These are phyloP conservation scores for Gracilinanus agilis DNA, from an alignment of 2,113 vertebrate species.

Conservation along the genomic window DNA sequence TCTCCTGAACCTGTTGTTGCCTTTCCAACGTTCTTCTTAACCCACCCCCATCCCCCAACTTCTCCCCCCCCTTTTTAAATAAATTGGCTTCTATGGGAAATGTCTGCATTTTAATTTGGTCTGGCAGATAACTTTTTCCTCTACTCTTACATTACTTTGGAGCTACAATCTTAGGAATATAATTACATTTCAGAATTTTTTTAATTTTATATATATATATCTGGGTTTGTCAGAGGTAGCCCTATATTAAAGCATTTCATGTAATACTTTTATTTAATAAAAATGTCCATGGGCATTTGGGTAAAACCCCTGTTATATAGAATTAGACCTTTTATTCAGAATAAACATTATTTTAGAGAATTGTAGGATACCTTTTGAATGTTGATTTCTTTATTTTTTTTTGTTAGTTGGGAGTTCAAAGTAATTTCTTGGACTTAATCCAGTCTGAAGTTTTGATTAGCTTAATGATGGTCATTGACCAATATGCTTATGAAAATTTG, in stretches of 20 bases:
- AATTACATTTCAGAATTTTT: no score
- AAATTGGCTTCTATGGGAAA: slow-evolving; percentile 65
- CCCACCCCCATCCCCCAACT: neutral
- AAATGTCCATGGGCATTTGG: slow-evolving; percentile 65
- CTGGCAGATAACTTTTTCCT: slow-evolving; percentile 12
- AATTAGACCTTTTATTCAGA: slow-evolving; percentile 55
- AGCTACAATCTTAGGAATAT: no score
- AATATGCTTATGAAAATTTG: slow-evolving; percentile 5
- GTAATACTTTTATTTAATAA: slow-evolving; percentile 64
- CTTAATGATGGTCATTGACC: slow-evolving; percentile 22
- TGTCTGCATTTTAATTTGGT: slow-evolving; percentile 66
- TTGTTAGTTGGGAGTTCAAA: slow-evolving; percentile 46
- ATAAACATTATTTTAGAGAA: slow-evolving; percentile 51
- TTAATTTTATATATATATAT: no score
- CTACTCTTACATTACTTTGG: no score
- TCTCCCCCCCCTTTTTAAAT: slow-evolving; percentile 70
- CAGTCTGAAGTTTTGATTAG: slow-evolving; percentile 58
- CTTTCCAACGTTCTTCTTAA: neutral
- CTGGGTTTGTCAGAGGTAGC: no score
- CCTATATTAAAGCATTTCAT: no score
- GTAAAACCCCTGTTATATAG: slow-evolving; percentile 59
- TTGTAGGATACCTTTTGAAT: slow-evolving; percentile 57
- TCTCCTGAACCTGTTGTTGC: no score
- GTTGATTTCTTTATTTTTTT: slow-evolving; percentile 56
- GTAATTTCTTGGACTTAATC: slow-evolving; percentile 39